A percentile compares a stretch with the other conserved stretches of the same genome.
These are phyloP conservation scores for Leucosticte australis DNA, from an alignment of 2,113 vertebrate genomes.

Conservation along the genomic window DNA sequence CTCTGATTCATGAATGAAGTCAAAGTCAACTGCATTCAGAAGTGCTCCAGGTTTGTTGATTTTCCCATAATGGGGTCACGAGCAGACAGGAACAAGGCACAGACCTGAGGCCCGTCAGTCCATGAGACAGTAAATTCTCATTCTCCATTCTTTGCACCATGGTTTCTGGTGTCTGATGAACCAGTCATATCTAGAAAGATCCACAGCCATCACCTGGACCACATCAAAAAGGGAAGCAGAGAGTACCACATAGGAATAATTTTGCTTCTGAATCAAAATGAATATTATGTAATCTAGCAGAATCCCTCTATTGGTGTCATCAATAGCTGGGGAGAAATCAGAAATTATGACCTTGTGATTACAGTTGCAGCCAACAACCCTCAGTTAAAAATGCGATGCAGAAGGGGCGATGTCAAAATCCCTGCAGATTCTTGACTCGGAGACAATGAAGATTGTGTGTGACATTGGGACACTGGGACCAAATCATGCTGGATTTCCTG, in stretches of 20 bases:
- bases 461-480: background rate
- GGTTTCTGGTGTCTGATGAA: background rate
- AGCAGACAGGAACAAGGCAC: background rate
- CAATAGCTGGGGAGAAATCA: background rate
- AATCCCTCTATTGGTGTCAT: background rate
- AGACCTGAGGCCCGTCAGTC: background rate
- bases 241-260: background rate
- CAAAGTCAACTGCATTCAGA: background rate
- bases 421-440: background rate
- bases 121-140: background rate
- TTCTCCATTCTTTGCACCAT: background rate
- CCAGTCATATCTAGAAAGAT: background rate
- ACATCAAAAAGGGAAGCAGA: background rate
- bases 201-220: background rate
- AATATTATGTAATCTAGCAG: background rate
- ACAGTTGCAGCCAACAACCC: background rate
- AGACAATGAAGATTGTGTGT: background rate
- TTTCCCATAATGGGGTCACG: fast-evolving
- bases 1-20: background rate
- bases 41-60: background rate
- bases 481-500: background rate
- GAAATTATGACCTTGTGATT: background rate
- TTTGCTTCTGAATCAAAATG: background rate
- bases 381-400: background rate
- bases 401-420: background rate